These are phyloP conservation scores for Leptosomus discolor DNA, from an alignment of 2,113 vertebrate genomes.

Conservation along the genomic window DNA sequence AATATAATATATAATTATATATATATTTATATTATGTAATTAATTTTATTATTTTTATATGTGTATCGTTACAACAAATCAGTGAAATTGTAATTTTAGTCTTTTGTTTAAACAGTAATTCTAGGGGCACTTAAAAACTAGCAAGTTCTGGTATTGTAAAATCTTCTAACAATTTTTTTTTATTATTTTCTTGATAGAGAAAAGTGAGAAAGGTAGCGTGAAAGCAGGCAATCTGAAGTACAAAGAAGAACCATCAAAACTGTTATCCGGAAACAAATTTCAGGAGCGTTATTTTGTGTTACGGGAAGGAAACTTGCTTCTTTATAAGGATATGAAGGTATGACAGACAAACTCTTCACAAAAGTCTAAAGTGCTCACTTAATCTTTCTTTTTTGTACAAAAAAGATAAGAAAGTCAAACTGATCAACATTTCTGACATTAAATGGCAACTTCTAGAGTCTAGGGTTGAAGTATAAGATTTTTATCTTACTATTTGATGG, in stretches of 20 bases:
- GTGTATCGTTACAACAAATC: neutral
- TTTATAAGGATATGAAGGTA: slow-evolving; percentile 95
- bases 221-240: slow-evolving; percentile 86
- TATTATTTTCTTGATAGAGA: slow-evolving; percentile 63
- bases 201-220: slow-evolving; percentile 46
- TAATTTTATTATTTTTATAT: neutral
- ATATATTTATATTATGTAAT: no score
- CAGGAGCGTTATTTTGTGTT: slow-evolving; percentile 90
- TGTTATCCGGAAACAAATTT: slow-evolving; percentile 91
- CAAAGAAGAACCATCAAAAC: slow-evolving; percentile 89
- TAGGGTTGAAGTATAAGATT: neutral
- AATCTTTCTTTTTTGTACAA: neutral
- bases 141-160: neutral
- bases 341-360: neutral
- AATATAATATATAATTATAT: no score
- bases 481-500: neutral
- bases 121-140: neutral
- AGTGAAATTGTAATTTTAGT: neutral
- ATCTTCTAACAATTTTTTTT: neutral
- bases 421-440: neutral
- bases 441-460: neutral
- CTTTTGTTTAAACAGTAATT: neutral
- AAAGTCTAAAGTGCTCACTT: neutral
- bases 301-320: slow-evolving; percentile 80
- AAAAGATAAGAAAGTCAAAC: neutral